Evolutionary conservation across 2,888 invertebrate species (phyloP).

Genomic region (Thymelicus acteon): DNA sequence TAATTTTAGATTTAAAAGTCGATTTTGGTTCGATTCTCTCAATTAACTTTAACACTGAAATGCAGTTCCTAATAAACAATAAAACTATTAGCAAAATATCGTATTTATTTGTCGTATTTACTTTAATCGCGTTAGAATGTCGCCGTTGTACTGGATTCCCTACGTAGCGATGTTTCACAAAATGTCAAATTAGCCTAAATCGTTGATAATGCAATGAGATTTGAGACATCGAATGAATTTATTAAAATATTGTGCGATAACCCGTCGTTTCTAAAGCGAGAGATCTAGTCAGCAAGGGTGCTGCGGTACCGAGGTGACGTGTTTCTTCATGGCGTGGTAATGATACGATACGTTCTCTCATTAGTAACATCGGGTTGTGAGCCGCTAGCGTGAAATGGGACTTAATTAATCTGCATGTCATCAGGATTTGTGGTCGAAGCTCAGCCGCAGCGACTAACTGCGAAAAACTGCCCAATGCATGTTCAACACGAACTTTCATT

Average conservation of each 20-base stretch:
- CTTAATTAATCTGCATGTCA: conserved; percentile 48
- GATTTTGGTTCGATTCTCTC: conserved; percentile 18
- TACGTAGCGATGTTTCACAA: conserved; percentile 46
- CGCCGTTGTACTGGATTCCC: conserved; percentile 47
- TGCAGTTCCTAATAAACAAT: conserved; percentile 77
- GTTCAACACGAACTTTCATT: conserved; percentile 16
- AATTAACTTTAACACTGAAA: conserved; percentile 63
- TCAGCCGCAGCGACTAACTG: background rate
- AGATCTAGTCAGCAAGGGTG: conserved; percentile 49
- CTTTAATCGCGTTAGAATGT: conserved; percentile 58
- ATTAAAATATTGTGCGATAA: conserved; percentile 50
- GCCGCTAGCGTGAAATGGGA: conserved; percentile 52
- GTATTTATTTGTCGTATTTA: conserved; percentile 65
- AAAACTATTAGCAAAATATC: conserved; percentile 64
- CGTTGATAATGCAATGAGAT: conserved; percentile 64
- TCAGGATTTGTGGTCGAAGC: conserved; percentile 50
- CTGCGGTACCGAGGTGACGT: conserved; percentile 37
- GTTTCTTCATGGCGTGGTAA: conserved; percentile 38
- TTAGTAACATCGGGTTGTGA: conserved; percentile 65
- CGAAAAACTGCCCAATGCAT: conserved; percentile 22
- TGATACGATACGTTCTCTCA: conserved; percentile 53
- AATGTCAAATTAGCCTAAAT: conserved; percentile 50
- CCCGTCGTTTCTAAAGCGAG: conserved; percentile 63
- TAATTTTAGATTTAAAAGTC: conserved; percentile 21
- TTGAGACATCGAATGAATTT: conserved; percentile 58